A percentile compares a stretch with the other conserved stretches of the same genome.
Conservation (phyloP, 2,888 invertebrate genomes). For the Eurois occulta region DNA sequence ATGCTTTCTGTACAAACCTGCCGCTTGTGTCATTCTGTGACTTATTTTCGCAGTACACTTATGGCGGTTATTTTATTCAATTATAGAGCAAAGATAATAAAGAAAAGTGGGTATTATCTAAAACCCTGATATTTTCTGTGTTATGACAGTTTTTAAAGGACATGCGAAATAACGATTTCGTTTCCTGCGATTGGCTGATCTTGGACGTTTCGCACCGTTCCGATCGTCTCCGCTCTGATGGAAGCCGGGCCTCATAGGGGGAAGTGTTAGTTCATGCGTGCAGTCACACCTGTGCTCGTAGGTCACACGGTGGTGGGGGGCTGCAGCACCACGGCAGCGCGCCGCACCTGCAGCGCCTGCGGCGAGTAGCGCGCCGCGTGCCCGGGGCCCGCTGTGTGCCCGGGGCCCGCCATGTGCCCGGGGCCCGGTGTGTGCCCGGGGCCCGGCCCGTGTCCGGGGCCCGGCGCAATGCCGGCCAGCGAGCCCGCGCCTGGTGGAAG, state of each 20-base stretch:
- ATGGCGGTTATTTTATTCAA: not conserved
- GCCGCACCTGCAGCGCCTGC: conserved; percentile 96
- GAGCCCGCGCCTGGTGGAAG: conserved; percentile 89
- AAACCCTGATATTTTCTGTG: not conserved
- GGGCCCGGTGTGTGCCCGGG: conserved; percentile 92
- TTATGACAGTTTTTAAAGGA: not conserved
- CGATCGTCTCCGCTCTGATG: not conserved
- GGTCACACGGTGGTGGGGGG: conserved; percentile 94
- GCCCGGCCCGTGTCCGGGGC: conserved; percentile 92
- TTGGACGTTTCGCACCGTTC: not conserved
- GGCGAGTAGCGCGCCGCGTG: conserved; percentile 93
- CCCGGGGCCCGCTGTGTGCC: conserved; percentile 79
- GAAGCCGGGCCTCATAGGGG: not conserved
- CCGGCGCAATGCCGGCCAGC: conserved; percentile 91
- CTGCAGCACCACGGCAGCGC: conserved; percentile 96
- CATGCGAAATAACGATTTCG: not conserved
- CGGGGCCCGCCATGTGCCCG: conserved; percentile 92
- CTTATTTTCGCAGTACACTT: not conserved
- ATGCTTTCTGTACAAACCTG: not conserved
- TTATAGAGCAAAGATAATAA: not conserved
- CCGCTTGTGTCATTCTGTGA: not conserved
- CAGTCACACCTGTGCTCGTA: conserved; percentile 76
- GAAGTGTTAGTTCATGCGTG: conserved; percentile 66
- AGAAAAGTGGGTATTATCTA: not conserved
- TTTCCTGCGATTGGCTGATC: not conserved